Evolutionary conservation across 2,797 vertebrate species (phyloP), one percentile per base, ranked within the genome.

Genomic region (Orestias chungarensis): DNA sequence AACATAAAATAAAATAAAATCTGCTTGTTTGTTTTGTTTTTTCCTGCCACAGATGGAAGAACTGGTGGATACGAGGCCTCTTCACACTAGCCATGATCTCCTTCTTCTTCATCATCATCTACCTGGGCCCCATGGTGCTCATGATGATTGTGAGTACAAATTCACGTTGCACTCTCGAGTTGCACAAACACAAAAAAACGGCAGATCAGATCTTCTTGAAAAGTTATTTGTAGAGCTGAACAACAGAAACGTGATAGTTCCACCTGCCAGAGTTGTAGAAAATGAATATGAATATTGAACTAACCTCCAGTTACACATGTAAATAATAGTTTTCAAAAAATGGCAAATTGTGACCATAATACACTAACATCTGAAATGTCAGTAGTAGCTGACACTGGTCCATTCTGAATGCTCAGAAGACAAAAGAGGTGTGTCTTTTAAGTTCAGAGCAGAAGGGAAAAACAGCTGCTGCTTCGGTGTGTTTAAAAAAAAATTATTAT

Each of bases 101-200:
- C 40, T 99, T 99, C 93, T 99, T 99, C 94, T 99, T 99, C 94
- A 73, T 99, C 88, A 99, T 99, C 93, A 99, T 99, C 93, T 99
- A 99, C 92, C 82, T 99, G 87, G 98, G 98, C 82, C 98, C 98
- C 73, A 96, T 99, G 90, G 97, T 98, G 88, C 93, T 99, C 73
- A 99, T 99, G 97, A 96, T 96, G 90, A 99, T 99, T 35, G 98
- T 99, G 87, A 96, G 97, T 97, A 83, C 18, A 59, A 71, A 67
- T 42, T 2, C 6, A 42, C 25, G 1, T 1, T n/a, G 18, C 33
- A 38, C 31, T 43, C 67, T 42, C 4, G 4, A 55, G n/a, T 42
- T 42, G 12, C 35, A 29, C 1, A 11, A 40, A 42, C 42, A n/a
- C 42, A 17, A 64, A 65, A 29, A 33, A 47, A 47, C 27, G 5